Percentiles rank a stretch among this genome's conserved stretches.
Conservation (phyloP, 2,888 invertebrate species). For the Rhagonycha lutea region DNA sequence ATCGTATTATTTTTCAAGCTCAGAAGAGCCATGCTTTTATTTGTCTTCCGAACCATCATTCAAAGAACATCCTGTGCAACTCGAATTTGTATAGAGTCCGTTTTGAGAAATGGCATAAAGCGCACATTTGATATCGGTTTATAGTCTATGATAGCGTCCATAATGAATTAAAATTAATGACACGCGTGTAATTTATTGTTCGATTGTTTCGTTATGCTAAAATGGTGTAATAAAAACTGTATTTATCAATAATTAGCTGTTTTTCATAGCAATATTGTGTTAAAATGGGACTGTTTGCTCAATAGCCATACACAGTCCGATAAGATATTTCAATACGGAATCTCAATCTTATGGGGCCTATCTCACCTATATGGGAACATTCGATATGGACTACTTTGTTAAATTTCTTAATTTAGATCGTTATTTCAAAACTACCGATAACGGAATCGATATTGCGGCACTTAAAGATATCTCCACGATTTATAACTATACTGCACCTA, state of each 20-base stretch:
- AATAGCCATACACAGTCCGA: background rate
- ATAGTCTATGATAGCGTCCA: slow-evolving; percentile 16
- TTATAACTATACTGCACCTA: background rate
- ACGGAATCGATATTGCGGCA: background rate
- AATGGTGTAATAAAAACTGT: slow-evolving; percentile 24
- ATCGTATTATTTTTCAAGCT: slow-evolving; percentile 34
- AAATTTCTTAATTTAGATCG: slow-evolving; percentile 22
- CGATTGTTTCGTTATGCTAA: slow-evolving; percentile 20
- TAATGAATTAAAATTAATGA: slow-evolving; percentile 18
- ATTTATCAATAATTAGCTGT: slow-evolving; percentile 30
- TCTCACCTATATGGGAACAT: slow-evolving; percentile 3
- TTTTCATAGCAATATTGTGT: slow-evolving; percentile 7
- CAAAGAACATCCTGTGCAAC: slow-evolving; percentile 32
- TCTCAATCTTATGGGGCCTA: background rate
- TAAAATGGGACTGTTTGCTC: slow-evolving; percentile 6
- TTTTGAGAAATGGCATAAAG: background rate
- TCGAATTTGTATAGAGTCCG: background rate
- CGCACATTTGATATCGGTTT: background rate
- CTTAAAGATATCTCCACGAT: background rate
- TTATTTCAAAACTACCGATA: slow-evolving; percentile 20
- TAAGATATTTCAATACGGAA: background rate
- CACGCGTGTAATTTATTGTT: slow-evolving; percentile 14
- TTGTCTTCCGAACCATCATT: slow-evolving; percentile 25
- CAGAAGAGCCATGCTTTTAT: slow-evolving; percentile 25
- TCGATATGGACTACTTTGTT: slow-evolving; percentile 11